A percentile compares a stretch with the other conserved stretches of the same genome.
Evolutionary conservation across 2,113 vertebrate species (phyloP).

Genomic region (Trachemys scripta): DNA sequence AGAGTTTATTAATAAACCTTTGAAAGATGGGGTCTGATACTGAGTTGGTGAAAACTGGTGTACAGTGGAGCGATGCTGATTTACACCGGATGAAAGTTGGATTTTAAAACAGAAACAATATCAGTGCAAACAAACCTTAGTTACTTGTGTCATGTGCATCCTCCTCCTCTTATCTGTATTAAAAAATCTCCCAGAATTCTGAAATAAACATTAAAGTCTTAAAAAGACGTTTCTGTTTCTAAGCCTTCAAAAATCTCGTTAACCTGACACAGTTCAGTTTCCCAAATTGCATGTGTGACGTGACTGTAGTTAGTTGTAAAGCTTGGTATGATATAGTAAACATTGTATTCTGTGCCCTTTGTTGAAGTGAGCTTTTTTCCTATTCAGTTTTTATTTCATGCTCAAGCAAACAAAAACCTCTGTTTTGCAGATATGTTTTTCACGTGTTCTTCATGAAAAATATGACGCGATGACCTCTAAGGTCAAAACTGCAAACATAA

Average conservation of each 20-base stretch:
- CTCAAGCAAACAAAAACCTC: slow-evolving; percentile 46
- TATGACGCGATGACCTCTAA: slow-evolving; percentile 65
- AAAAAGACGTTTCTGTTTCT: slow-evolving; percentile 26
- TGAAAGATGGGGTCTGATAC: neutral
- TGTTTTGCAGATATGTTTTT: slow-evolving; percentile 61
- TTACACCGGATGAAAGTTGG: slow-evolving; percentile 5
- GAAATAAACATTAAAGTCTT: slow-evolving; percentile 46
- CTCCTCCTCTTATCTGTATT: neutral
- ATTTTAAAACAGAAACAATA: slow-evolving; percentile 54
- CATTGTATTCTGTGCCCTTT: slow-evolving; percentile 43
- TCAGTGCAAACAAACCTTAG: slow-evolving; percentile 20
- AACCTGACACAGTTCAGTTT: neutral
- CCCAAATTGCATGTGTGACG: slow-evolving; percentile 13
- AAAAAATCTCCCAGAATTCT: slow-evolving; percentile 22
- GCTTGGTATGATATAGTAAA: slow-evolving; percentile 19
- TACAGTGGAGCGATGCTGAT: slow-evolving; percentile 47
- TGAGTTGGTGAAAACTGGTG: neutral
- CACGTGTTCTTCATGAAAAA: slow-evolving; percentile 51
- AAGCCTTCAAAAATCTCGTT: slow-evolving; percentile 25
- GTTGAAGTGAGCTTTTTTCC: slow-evolving; percentile 48
- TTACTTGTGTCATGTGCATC: neutral
- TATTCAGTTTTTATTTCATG: slow-evolving; percentile 50
- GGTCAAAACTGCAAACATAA: slow-evolving; percentile 70
- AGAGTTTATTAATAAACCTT: slow-evolving; percentile 28
- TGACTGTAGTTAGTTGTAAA: slow-evolving; percentile 26